Evolutionary conservation across 2,113 vertebrate species (phyloP), one percentile per base, ranked within the genome.

Genomic region (Grammomys dolichurus): DNA sequence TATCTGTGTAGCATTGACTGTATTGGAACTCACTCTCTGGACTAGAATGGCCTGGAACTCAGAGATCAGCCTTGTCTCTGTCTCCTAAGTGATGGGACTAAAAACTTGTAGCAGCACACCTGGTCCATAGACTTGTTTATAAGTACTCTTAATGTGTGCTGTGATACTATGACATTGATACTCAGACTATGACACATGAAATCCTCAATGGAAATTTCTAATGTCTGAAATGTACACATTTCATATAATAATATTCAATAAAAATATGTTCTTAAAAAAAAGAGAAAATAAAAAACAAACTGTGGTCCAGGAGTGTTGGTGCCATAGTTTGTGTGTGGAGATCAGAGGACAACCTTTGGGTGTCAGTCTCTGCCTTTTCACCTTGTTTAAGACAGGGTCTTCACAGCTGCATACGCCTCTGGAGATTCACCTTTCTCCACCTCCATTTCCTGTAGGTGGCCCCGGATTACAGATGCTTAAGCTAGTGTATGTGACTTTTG

Each of bases 191-290:
- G 17, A 13, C 17, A 91, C 51, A 58, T 91, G 48, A 89, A 91
- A 96, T 33, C 33, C 4, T 40, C 65, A 84, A 13, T 11, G 48
- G 51, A 89, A 76, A 76, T 46, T 63, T 60, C 81, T 84, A 28
- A 56, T 33, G 22, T 40, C n/a, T 60, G 80, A 82, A 40, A 28
- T 56, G 9, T 60, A 43, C 3, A 82, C 7, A 4, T 84, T 63
- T 46, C 60, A 86, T 46, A 48, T 48, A 86, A 33, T 67, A 33
- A 67, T 8, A 46, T 31, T 85, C 14, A 76, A 43, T 17, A 43
- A 92, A 92, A 73, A 85, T 78, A 88, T 89, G 85, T 73, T 89
- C 63, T 85, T 40, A 93, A 87, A 87, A 90, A 76, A 67, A 28
- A 26, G 24, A 22, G 3, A 58, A 60, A 60, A 60, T 7, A 56